phyloP scores from a whole-genome alignment of 2,888 invertebrate genomes.

The Ceraclea dissimilis region DNA sequence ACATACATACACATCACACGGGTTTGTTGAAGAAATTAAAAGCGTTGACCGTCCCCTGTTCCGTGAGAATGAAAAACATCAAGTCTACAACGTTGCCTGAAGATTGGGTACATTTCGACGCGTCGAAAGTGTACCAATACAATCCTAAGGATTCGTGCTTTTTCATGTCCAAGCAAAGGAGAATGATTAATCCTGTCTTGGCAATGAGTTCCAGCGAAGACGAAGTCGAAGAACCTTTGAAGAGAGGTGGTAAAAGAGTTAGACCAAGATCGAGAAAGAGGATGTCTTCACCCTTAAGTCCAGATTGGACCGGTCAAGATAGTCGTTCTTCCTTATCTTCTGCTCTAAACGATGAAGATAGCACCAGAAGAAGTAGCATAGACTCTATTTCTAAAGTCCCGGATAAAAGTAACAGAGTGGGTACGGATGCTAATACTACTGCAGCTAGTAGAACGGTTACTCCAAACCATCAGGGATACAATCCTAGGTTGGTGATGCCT shows the following conservation, averaged over 20 bases:
- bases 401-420: no score
- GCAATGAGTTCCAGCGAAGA: neutral
- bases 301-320: neutral
- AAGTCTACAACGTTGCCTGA: neutral
- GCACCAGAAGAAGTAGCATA: neutral
- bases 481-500: no score
- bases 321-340: neutral
- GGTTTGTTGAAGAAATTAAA: neutral
- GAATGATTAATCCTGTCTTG: neutral
- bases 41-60: neutral
- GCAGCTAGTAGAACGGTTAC: no score
- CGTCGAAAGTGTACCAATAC: neutral
- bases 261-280: neutral
- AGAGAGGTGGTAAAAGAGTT: neutral
- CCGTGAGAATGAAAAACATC: neutral
- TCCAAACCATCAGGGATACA: no score
- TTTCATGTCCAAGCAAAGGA: neutral
- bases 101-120: neutral
- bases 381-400: neutral
- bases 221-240: neutral
- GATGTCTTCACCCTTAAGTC: neutral
- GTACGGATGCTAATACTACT: no score
- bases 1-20: conserved; percentile 4
- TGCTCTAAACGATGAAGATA: neutral
- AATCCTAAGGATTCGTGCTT: neutral